Evolutionary conservation across 1,140 invertebrate species (phyloP).

Genomic region (Pygmarrhopalites habei): DNA sequence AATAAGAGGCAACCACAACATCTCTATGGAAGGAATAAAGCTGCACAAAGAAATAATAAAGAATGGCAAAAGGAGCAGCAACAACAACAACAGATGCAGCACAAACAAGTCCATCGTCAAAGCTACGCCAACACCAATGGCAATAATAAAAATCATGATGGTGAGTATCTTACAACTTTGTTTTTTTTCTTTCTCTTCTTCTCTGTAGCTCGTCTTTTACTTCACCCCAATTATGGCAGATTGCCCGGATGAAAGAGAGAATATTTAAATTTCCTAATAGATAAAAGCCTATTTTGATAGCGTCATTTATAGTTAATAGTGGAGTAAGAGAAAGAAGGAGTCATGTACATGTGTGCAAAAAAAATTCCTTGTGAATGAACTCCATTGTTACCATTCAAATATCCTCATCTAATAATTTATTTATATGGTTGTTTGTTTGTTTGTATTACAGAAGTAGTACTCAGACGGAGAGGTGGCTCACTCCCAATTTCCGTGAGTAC

Average conservation of each 20-base stretch:
- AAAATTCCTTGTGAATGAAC: too few species aligned
- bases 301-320: too few species aligned
- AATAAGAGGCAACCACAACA: not conserved
- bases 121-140: not conserved
- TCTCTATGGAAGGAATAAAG: conserved; percentile 1
- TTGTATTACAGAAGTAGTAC: not conserved
- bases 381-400: too few species aligned
- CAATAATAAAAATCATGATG: not conserved
- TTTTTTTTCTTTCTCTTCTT: not conserved
- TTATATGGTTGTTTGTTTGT: too few species aligned
- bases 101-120: not conserved
- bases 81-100: not conserved
- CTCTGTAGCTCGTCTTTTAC: not conserved
- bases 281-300: too few species aligned
- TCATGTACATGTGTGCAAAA: too few species aligned
- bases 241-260: too few species aligned
- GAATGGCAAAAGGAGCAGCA: not conserved
- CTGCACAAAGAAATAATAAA: not conserved
- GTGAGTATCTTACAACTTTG: not conserved
- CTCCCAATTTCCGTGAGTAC: conserved; percentile 25
- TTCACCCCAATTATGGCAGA: too few species aligned
- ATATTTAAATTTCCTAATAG: too few species aligned
- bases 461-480: conserved; percentile 33
- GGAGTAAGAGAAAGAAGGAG: too few species aligned
- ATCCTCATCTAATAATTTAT: too few species aligned